Base-by-base conservation (phyloP, 30 jellyfish, hydroid and myxozoan species). In the Euphysa ruthae region DNA sequence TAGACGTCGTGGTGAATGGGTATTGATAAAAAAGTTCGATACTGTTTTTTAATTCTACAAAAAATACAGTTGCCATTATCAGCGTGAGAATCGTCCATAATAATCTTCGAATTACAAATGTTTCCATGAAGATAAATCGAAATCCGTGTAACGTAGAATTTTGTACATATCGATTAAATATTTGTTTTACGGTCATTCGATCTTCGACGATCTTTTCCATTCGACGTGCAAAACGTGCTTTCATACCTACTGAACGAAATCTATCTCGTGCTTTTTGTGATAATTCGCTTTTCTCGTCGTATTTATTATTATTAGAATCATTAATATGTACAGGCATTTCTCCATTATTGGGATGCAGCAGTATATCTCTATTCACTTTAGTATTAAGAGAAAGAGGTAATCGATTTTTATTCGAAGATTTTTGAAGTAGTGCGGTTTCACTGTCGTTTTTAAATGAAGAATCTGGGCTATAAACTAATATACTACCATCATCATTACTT, bases 171-270 rank as follows among this genome's bases (percentile, higher is more conserved):
- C 98, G 75, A 19, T 85, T 55, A 63, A 90, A 90, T 5, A 90
- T 81, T 58, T 90, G 98, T 54, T 72, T 81, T 6, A 89, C 93
- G 18, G 98, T 90, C 43, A 90, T 71, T 3, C 98, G 71, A 28
- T 90, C 98, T 61, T 90, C 98, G 26, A 82, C 94, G 24, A 90
- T 78, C 54, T 81, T 90, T 27, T 80, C 94, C 49, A 90, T 85
- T 0, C 98, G 82, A 6, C 83, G 95, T 4, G 92, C 98, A 22
- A 90, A 75, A 50, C 94, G 46, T 4, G 98, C 98, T 66, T 90
- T 90, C 98, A 90, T 90, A 4, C 98, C 98, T 1, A 95, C 98
- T 32, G 82, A 70, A 4, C 98, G 94, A 76, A 90, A 90, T 55
- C 90, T 61, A 63, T 81, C 98, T 20, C 93, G 70, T 1, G 93